These are phyloP conservation scores for Eubucco bourcierii DNA, from an alignment of 2,113 vertebrate species.

Conservation along the genomic window DNA sequence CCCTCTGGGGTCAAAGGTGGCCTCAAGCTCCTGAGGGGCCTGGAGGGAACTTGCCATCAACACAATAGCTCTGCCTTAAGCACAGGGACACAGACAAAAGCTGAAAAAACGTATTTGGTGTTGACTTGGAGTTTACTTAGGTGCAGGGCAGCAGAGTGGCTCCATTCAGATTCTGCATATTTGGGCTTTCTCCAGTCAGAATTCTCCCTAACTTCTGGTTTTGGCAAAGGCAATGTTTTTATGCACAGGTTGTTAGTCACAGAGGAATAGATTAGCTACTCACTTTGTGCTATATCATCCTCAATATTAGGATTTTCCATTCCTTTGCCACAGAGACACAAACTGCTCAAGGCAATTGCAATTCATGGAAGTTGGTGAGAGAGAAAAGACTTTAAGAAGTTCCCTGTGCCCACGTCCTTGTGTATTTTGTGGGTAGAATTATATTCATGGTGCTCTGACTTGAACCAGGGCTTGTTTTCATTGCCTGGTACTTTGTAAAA, in stretches of 20 bases:
- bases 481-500: background rate
- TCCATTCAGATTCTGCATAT: background rate
- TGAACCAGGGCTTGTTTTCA: background rate
- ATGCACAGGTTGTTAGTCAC: background rate
- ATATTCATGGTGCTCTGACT: background rate
- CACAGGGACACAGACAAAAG: conserved; percentile 25
- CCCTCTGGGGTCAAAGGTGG: conserved; percentile 54
- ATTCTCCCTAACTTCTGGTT: background rate
- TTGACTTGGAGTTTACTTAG: conserved; percentile 27
- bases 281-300: background rate
- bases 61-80: conserved; percentile 37
- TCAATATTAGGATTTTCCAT: background rate
- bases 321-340: background rate
- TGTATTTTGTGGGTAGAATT: background rate
- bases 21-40: background rate
- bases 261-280: background rate
- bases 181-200: background rate
- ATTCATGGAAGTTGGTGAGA: background rate
- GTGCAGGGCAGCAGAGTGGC: background rate
- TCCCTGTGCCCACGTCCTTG: background rate
- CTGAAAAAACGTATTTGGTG: conserved; percentile 47
- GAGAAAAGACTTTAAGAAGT: background rate
- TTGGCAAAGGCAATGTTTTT: background rate
- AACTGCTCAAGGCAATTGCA: background rate
- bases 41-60: background rate